phyloP scores from a whole-genome alignment of 2,797 vertebrate genomes.

The Neosilurus mollespiculum region DNA sequence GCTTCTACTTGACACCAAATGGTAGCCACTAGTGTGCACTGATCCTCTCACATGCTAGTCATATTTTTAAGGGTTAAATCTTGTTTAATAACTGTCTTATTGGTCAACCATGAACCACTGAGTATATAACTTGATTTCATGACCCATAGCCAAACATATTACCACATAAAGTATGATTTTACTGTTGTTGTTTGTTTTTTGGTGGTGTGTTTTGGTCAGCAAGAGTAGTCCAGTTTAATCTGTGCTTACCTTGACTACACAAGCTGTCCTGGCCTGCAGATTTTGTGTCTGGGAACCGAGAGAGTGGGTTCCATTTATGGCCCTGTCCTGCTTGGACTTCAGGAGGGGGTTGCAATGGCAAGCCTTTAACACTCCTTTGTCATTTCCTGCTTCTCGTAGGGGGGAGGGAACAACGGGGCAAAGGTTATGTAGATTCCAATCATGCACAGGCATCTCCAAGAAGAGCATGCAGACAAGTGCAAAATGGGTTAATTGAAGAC shows the following conservation, averaged over 20 bases:
- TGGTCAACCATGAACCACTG: conserved; percentile 1
- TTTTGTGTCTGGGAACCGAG: conserved; percentile 41
- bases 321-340: conserved; percentile 16
- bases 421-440: conserved; percentile 34
- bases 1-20: conserved; percentile 18
- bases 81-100: neutral
- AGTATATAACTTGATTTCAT: neutral
- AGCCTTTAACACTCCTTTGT: conserved; percentile 54
- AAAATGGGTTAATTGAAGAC: conserved; percentile 6
- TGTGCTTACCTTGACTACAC: conserved; percentile 50
- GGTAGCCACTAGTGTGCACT: conserved; percentile 12
- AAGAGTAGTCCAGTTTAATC: conserved; percentile 58
- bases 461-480: neutral
- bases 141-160: conserved; percentile 8
- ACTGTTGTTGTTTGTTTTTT: conserved; percentile 31
- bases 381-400: conserved; percentile 47
- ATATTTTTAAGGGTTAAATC: conserved; percentile 7
- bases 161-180: conserved; percentile 15
- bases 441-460: conserved; percentile 13
- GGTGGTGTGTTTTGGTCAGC: conserved; percentile 49
- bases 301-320: conserved; percentile 51
- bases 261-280: conserved; percentile 19
- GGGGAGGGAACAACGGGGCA: conserved; percentile 13
- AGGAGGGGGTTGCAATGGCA: conserved; percentile 40
- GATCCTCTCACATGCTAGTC: conserved; percentile 4